These are phyloP conservation scores for Motacilla tschutschensis DNA, from an alignment of 2,113 vertebrate genomes.

Conservation along the genomic window DNA sequence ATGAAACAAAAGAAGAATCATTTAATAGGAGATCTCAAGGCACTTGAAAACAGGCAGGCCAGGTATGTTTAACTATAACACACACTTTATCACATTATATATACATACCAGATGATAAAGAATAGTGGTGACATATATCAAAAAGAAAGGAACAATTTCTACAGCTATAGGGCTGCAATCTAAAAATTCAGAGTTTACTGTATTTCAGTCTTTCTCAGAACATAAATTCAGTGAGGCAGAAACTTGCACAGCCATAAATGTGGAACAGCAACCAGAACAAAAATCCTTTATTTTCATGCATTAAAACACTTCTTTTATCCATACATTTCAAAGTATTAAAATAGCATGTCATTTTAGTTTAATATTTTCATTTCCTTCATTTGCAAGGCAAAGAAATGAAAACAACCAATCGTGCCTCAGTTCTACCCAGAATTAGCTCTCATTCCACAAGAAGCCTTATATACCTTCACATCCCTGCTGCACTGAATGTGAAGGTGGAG, in stretches of 20 bases:
- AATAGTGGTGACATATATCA: background rate
- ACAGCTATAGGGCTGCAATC: background rate
- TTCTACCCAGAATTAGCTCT: background rate
- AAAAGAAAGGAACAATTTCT: constrained; percentile 17
- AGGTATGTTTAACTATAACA: background rate
- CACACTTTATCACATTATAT: background rate
- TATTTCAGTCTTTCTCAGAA: background rate
- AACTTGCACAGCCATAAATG: background rate
- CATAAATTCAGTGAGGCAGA: background rate
- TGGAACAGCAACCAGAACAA: background rate
- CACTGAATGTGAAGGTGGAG: background rate
- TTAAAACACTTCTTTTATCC: background rate
- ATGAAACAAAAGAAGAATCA: background rate
- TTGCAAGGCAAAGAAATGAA: background rate
- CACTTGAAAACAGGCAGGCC: background rate
- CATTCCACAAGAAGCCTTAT: background rate
- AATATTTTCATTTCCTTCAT: background rate
- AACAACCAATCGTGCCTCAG: background rate
- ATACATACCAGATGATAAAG: background rate
- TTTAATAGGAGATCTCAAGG: background rate
- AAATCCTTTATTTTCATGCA: background rate
- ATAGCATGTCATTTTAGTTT: background rate
- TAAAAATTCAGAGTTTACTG: background rate
- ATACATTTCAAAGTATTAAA: background rate
- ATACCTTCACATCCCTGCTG: background rate